Conservation (phyloP, 2,113 vertebrate genomes). For the Carlito syrichta region DNA sequence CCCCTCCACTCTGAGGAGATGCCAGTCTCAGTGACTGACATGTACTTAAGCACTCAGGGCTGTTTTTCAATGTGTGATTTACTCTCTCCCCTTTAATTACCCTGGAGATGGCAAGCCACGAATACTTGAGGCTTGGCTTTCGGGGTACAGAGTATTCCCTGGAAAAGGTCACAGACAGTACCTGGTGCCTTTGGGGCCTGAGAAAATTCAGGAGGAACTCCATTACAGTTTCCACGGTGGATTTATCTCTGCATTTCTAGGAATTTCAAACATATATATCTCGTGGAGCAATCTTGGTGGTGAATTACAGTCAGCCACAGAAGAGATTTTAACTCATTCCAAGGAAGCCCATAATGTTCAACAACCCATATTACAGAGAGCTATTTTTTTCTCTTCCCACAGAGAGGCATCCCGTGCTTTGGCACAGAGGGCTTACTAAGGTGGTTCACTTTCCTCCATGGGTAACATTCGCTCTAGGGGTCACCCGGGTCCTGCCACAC, state of each 20-base stretch:
- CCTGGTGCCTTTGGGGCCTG: background rate
- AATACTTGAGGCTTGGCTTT: slow-evolving; percentile 27
- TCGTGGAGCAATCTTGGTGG: background rate
- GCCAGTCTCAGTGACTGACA: slow-evolving; percentile 55
- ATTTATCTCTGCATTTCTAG: background rate
- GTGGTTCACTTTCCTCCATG: background rate
- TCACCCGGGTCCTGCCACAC: background rate
- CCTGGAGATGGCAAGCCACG: background rate
- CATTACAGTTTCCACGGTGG: background rate
- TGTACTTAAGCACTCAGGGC: background rate
- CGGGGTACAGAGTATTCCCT: background rate
- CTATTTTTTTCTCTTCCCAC: slow-evolving; percentile 39
- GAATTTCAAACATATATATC: slow-evolving; percentile 23
- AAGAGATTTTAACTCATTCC: slow-evolving; percentile 62
- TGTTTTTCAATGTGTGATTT: slow-evolving; percentile 51
- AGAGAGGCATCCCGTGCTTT: background rate
- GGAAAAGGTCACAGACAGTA: background rate
- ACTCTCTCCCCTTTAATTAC: slow-evolving; percentile 45
- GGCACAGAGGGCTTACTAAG: background rate
- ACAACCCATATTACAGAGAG: slow-evolving; percentile 68
- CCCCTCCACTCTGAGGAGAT: slow-evolving; percentile 4
- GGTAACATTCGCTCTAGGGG: background rate
- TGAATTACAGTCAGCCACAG: background rate
- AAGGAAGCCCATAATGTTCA: slow-evolving; percentile 58
- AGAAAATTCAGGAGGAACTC: slow-evolving; percentile 5